Evolutionary conservation across 2,888 invertebrate genomes (phyloP), one percentile per base, ranked within the genome.

Genomic region (Dryobotodes eremita): DNA sequence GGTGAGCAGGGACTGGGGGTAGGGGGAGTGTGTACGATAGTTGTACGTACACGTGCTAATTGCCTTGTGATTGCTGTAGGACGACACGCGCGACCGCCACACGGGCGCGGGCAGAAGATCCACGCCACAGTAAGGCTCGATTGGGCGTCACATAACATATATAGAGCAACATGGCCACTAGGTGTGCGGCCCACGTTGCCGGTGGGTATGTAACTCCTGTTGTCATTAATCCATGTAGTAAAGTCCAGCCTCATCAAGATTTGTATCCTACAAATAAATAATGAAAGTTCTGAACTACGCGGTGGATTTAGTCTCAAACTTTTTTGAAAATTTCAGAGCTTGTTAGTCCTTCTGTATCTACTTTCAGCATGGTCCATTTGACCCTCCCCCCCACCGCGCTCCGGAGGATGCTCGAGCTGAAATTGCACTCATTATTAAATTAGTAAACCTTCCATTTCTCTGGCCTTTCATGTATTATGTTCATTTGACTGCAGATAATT

Each of bases 401-500:
- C 8, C 62, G 3, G 71, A 31, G 15, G 23, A 20, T 46, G 17
- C 8, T 50, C 53, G 66, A 70, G 72, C 76, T 79, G 62, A 79
- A 84, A 84, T 86, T 83, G 83, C 87, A 79, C 74, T 87, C 73
- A 88, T 88, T 84, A 84, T 87, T 80, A 84, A 86, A 86, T 86
- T 81, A 85, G 46, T 62, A 69, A 82, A 78, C 82, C 82, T 80
- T 85, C 81, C 82, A 88, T 79, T 80, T 88, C 77, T 88, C 76
- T 75, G 66, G 64, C 69, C 74, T 84, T 77, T 77, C 75, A 71
- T 76, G 75, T 84, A 73, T 79, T 74, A 74, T 82, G 85, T 72
- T 75, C 64, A 75, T 81, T 69, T 64, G 72, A 53, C 59, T 26
- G 17, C 69, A 69, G 59, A 77, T 70, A 61, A 72, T 71, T 68